These are phyloP conservation scores for Hozukius guyotensis DNA, from an alignment of 2,797 vertebrate genomes.

Conservation along the genomic window DNA sequence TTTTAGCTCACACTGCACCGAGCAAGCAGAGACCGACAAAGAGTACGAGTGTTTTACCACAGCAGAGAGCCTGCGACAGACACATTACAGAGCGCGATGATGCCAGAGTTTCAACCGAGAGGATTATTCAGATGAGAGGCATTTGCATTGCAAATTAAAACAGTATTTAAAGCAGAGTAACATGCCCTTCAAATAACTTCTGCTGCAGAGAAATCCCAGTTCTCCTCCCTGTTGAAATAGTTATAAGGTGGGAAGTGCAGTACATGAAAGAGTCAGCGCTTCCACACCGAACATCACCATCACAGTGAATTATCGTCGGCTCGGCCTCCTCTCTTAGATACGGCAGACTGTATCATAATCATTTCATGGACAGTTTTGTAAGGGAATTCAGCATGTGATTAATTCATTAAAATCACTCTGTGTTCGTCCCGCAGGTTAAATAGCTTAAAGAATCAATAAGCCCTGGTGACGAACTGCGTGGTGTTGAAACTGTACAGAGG, in stretches of 20 bases:
- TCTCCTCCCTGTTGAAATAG: conserved; percentile 63
- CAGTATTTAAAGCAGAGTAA: conserved; percentile 73
- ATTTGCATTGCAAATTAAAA: conserved; percentile 80
- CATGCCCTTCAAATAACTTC: conserved; percentile 82
- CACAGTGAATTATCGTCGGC: conserved; percentile 46
- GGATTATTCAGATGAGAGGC: conserved; percentile 74
- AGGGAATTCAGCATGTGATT: conserved; percentile 42
- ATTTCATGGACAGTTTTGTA: conserved; percentile 58
- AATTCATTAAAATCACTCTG: conserved; percentile 39
- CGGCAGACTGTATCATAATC: conserved; percentile 57
- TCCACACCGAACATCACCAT: conserved; percentile 32
- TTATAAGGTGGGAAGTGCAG: conserved; percentile 40
- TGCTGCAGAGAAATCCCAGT: conserved; percentile 64
- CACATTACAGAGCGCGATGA: conserved; percentile 31
- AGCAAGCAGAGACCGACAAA: conserved; percentile 5
- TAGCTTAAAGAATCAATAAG: conserved; percentile 46
- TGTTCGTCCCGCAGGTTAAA: conserved; percentile 30
- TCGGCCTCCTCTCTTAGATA: conserved; percentile 20
- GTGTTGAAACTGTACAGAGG: not conserved
- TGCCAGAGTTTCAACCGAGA: conserved; percentile 62
- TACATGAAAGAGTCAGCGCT: conserved; percentile 55
- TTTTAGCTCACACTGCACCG: not conserved
- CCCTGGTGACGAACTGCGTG: not conserved
- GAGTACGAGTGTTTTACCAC: not conserved
- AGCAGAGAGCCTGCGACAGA: conserved; percentile 4